phyloP scores from a whole-genome alignment of 37 sponge, comb jelly and placozoan species.

The Petrosia ficiformis region DNA sequence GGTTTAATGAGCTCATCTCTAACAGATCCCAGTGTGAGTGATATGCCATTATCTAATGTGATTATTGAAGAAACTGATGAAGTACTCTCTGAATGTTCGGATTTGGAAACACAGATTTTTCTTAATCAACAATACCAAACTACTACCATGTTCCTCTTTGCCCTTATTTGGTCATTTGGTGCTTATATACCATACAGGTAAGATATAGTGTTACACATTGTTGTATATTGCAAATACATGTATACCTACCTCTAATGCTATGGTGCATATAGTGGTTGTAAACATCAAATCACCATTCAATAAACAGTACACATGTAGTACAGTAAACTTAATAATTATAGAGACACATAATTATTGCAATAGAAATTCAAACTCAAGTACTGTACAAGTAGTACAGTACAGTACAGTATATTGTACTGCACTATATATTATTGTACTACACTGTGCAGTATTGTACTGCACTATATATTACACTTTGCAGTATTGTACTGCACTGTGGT shows the following conservation, averaged over 20 bases:
- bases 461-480: too few species aligned
- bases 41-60: too few species aligned
- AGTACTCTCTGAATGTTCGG: conserved; percentile 12
- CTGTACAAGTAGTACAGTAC: too few species aligned
- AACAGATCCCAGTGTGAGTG: not conserved
- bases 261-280: not conserved
- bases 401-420: too few species aligned
- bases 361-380: too few species aligned
- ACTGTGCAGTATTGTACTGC: too few species aligned
- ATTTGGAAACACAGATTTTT: conserved; percentile 20
- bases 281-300: not conserved
- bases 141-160: conserved; percentile 25
- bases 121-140: conserved; percentile 26
- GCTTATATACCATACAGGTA: conserved; percentile 45
- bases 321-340: too few species aligned
- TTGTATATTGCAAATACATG: not conserved
- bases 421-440: too few species aligned
- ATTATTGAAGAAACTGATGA: conserved; percentile 13
- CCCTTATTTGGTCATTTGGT: conserved; percentile 68
- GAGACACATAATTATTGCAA: too few species aligned
- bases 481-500: too few species aligned
- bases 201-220: not conserved
- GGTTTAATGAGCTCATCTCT: not conserved
- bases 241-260: too few species aligned
- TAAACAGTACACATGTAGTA: not conserved